Conservation (phyloP, 2,113 vertebrate species). For the Xenopus tropicalis region UCB_Xtro_10.0 CM004450.2:9626501-9627000, state of each 20-base stretch:
- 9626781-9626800: neutral
- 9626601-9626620: no score
- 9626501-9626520: no score
- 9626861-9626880: neutral
- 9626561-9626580: no score
- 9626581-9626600: no score
- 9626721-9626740: constrained; percentile 1
- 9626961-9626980: neutral
- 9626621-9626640: no score
- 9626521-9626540: no score
- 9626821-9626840: neutral
- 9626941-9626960: neutral
- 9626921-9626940: no score
- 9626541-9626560: no score
- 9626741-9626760: constrained; percentile 3
- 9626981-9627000: neutral
- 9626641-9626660: neutral
- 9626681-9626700: neutral
- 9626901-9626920: neutral
- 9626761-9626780: neutral
- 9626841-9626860: neutral
- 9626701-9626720: neutral
- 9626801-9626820: neutral
- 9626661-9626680: neutral
- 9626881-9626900: neutral